Percentiles rank a stretch among this genome's conserved stretches.
Evolutionary conservation across 2,113 vertebrate genomes (phyloP).

Genomic region (Vicugna pacos): DNA sequence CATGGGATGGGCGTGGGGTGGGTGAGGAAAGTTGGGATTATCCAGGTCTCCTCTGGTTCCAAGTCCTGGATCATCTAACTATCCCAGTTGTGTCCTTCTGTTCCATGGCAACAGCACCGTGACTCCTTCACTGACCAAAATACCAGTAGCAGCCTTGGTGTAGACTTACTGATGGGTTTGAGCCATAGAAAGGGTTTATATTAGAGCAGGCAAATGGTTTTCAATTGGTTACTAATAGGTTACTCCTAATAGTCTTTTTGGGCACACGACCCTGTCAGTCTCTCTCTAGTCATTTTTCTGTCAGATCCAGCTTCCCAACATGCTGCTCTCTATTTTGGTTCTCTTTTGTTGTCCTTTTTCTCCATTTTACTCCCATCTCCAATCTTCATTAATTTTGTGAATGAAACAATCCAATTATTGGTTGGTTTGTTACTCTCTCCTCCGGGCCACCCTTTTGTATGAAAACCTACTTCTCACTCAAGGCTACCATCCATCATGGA

Average conservation of each 20-base stretch:
- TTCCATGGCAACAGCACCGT: neutral
- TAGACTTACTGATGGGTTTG: neutral
- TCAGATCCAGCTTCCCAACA: neutral
- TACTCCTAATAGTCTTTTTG: neutral
- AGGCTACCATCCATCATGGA: neutral
- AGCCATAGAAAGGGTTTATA: neutral
- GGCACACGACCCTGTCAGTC: accelerated
- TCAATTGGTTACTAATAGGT: neutral
- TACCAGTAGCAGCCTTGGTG: neutral
- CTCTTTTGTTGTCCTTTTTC: neutral
- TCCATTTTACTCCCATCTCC: neutral
- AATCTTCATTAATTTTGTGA: neutral
- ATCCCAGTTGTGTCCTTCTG: neutral
- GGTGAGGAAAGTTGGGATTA: neutral
- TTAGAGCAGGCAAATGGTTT: neutral
- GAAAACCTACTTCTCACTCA: neutral
- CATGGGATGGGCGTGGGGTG: neutral
- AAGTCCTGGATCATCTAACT: neutral
- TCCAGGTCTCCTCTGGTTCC: neutral
- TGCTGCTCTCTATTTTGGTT: neutral
- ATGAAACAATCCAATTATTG: neutral
- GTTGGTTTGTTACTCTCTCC: neutral
- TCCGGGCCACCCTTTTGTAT: too few relatives aligned
- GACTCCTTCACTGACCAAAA: neutral
- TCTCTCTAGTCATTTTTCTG: neutral